Evolutionary conservation across 1,140 invertebrate species (phyloP), one percentile per base, ranked within the genome.

Genomic region (Sycobia sp.): DNA sequence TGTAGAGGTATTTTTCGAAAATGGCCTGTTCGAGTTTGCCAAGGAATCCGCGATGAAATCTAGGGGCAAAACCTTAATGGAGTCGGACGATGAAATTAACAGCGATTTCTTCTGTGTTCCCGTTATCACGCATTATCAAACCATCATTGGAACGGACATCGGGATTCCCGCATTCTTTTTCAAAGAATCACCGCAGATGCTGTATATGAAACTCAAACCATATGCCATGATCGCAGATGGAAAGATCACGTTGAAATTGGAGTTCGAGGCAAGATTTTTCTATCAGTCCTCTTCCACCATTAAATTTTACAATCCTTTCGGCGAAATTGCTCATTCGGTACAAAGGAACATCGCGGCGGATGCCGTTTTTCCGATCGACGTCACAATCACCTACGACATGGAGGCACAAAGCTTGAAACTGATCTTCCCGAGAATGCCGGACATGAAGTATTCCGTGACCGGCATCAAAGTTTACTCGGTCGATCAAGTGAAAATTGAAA

Each of bases 271-370:
- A 32, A 68, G 69, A 58, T 14, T 55, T 0, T 73, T 70, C 71
- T 63, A 59, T 58, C 71, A 80, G 51, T 69, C 70, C 54, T 69
- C 70, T n/a, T 68, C 79, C 49, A 63, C 56, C 38, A 73, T 82
- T 65, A 67, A 68, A 0, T 47, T 78, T 14, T 80, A 81, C 61
- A 80, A 81, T 68, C 78, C 80, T 0, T 64, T 82, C 16, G 68
- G 58, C 9, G 73, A 80, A 63, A 29, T 72, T 34, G 79, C 75
- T 76, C 80, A 82, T 25, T 71, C 74, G 5, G 53, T 82, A 43
- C 67, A 71, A 11, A 74, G 73, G 53, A 51, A 71, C 1, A 61
- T 68, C 4, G 47, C 68, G 0, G 51, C 68, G 9, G 79, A 83
- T 55, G 5, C 68, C 2, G 59, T 58, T 18, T 3, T 74, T 11